Percentiles rank a stretch among this genome's conserved stretches.
Evolutionary conservation across 1,140 invertebrate genomes (phyloP).

Genomic region (Ceratina calcarata): DNA sequence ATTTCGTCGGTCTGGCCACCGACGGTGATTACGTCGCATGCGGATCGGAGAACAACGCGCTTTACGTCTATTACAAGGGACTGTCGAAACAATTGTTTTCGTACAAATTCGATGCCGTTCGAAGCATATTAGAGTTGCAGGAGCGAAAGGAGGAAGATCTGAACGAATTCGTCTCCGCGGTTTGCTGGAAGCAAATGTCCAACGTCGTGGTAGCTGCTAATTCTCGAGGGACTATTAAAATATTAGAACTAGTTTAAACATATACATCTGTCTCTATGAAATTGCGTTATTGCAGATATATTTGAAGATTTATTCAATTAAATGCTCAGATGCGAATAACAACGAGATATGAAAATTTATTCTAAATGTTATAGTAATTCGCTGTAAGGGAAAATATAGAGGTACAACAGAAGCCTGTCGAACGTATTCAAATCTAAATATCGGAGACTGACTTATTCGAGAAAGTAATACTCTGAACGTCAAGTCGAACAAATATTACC

Average conservation of each 20-base stretch:
- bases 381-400: constrained; percentile 22
- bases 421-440: constrained; percentile 38
- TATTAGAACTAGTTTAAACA: constrained; percentile 87
- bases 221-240: constrained; percentile 96
- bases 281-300: constrained; percentile 31
- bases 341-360: constrained; percentile 56
- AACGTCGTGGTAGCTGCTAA: constrained; percentile 96
- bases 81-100: constrained; percentile 92
- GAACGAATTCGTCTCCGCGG: constrained; percentile 97
- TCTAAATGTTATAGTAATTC: constrained; percentile 57
- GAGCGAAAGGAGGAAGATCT: constrained; percentile 91
- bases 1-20: constrained; percentile 97
- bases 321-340: constrained; percentile 38
- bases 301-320: constrained; percentile 36
- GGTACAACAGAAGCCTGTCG: constrained; percentile 16
- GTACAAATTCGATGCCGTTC: constrained; percentile 93
- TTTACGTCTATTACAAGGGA: constrained; percentile 97
- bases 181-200: constrained; percentile 94
- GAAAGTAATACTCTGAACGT: constrained; percentile 38
- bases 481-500: constrained; percentile 38
- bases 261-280: background rate
- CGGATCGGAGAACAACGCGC: constrained; percentile 97
- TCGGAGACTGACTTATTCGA: constrained; percentile 31
- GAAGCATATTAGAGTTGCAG: constrained; percentile 89
- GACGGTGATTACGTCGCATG: constrained; percentile 97